Conservation (phyloP, 2,113 vertebrate genomes). For the Mormoops blainvillei region DNA sequence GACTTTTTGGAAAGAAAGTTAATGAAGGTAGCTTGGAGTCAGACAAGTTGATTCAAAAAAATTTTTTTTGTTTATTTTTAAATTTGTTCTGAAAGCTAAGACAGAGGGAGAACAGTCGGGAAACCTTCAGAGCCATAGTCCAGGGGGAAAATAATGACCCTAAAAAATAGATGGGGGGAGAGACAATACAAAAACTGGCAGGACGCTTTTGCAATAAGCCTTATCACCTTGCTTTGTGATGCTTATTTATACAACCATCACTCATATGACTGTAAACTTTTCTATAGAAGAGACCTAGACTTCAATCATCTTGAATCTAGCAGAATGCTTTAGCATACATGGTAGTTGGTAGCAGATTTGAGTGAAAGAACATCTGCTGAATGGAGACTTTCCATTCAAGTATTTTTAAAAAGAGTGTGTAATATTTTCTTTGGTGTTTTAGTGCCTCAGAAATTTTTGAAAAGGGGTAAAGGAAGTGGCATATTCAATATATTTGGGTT, state of each 20-base stretch:
- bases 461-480: background rate
- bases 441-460: background rate
- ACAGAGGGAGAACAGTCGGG: background rate
- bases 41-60: conserved; percentile 7
- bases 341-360: background rate
- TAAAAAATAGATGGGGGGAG: background rate
- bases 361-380: background rate
- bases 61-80: conserved; percentile 38
- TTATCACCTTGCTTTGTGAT: background rate
- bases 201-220: background rate
- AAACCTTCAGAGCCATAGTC: background rate
- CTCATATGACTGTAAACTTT: background rate
- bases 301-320: background rate
- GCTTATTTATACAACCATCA: background rate
- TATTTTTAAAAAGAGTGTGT: background rate
- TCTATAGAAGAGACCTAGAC: background rate
- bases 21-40: background rate
- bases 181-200: background rate
- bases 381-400: background rate
- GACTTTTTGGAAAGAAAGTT: background rate
- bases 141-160: background rate
- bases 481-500: background rate
- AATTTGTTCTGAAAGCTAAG: background rate
- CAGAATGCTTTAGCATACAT: background rate
- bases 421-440: background rate